phyloP scores from a whole-genome alignment of 2,113 vertebrate genomes.

The Calyptommatus sinebrachiatus region DNA sequence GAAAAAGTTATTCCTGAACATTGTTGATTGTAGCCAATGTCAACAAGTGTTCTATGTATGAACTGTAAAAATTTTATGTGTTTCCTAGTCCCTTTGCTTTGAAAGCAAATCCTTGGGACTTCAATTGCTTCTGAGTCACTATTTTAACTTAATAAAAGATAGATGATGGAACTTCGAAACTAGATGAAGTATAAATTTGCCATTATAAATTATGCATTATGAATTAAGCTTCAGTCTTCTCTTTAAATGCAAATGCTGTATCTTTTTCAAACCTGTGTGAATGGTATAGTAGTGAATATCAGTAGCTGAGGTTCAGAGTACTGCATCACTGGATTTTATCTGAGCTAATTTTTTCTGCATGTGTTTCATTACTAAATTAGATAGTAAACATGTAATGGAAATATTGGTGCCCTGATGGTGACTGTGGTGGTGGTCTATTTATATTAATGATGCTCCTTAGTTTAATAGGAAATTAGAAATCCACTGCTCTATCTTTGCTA shows the following conservation, averaged over 20 bases:
- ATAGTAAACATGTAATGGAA: no score
- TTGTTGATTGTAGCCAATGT: no score
- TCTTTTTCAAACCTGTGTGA: not conserved
- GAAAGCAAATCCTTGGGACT: not conserved
- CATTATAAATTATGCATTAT: not conserved
- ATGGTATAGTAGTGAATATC: not conserved
- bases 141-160: not conserved
- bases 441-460: no score
- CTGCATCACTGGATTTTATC: no score
- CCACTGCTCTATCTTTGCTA: no score
- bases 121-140: not conserved
- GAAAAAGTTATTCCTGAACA: not conserved
- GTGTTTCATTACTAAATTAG: no score
- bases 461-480: no score
- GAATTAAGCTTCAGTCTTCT: not conserved
- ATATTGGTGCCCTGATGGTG: no score
- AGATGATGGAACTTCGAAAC: not conserved
- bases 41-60: no score
- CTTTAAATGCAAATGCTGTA: not conserved
- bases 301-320: no score
- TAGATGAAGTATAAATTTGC: not conserved
- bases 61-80: not conserved
- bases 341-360: no score
- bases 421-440: no score
- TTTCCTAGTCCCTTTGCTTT: not conserved